phyloP scores from a whole-genome alignment of 2,797 vertebrate species.

The Hephaestus fuliginosus region DNA sequence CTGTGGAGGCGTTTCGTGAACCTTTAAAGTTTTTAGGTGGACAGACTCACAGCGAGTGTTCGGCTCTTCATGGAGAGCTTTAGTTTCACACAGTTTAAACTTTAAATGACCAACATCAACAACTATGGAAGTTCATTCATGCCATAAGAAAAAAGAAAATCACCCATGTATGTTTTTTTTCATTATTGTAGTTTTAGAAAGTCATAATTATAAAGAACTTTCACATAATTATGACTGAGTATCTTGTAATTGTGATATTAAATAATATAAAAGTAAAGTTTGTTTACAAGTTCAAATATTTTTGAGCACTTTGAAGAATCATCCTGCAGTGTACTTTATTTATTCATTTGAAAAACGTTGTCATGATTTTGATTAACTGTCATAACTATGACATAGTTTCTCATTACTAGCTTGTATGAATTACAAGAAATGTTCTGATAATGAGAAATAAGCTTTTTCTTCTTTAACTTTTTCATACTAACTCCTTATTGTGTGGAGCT shows the following conservation, averaged over 20 bases:
- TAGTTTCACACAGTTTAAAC: neutral
- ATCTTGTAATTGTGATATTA: too few relatives aligned
- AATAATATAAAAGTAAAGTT: too few relatives aligned
- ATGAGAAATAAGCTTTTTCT: neutral
- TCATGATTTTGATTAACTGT: neutral
- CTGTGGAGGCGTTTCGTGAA: neutral
- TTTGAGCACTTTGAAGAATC: neutral
- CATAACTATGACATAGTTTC: neutral
- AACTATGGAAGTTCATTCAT: neutral
- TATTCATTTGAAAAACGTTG: neutral
- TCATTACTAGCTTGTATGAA: too few relatives aligned
- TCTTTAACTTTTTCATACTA: too few relatives aligned
- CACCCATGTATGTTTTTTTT: neutral
- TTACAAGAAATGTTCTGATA: too few relatives aligned
- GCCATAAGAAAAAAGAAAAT: neutral
- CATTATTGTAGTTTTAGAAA: neutral
- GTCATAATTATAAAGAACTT: neutral
- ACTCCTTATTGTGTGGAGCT: too few relatives aligned
- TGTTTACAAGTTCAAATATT: too few relatives aligned
- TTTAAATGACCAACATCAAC: neutral
- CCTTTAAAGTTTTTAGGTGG: neutral
- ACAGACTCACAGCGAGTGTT: neutral
- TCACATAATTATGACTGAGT: too few relatives aligned
- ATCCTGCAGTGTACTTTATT: neutral
- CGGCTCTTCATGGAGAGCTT: neutral